A percentile compares a stretch with the other conserved stretches of the same genome.
Conservation (phyloP, 2,797 vertebrate genomes). For the Pantherophis vulpinus region DNA sequence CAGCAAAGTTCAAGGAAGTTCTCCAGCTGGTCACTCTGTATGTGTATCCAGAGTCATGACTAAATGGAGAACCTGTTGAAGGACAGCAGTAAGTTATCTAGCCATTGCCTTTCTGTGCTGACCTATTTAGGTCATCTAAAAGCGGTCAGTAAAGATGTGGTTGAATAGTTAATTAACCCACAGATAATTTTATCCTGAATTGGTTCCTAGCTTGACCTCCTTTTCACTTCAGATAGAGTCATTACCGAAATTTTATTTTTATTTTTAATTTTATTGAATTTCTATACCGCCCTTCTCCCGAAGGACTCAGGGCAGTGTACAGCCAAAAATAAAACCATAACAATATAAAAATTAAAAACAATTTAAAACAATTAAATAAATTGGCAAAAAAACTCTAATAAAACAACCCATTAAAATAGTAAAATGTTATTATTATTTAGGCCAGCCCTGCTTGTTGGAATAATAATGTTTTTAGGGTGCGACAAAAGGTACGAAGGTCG, state of each 20-base stretch:
- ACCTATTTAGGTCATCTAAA: not conserved
- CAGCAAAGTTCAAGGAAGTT: not conserved
- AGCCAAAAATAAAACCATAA: no score
- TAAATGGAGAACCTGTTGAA: not conserved
- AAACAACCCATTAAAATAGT: no score
- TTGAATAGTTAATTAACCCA: not conserved
- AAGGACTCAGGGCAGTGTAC: no score
- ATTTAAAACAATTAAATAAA: no score
- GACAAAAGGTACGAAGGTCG: no score
- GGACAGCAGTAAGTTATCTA: not conserved
- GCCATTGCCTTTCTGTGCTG: not conserved
- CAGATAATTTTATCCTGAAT: not conserved
- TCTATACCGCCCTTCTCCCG: no score
- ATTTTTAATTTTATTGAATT: no score
- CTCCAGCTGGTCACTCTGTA: not conserved
- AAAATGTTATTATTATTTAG: no score
- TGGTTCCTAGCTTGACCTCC: not conserved
- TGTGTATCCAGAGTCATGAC: not conserved
- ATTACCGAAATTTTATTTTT: not conserved
- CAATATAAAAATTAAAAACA: no score
- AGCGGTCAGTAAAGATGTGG: not conserved
- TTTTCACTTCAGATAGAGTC: not conserved
- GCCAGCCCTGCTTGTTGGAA: no score
- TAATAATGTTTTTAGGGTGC: no score
- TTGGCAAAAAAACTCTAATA: no score